A percentile compares a stretch with the other conserved stretches of the same genome.
phyloP scores from a whole-genome alignment of 92 coral and sea anemone species.

The Blastomussa wellsi region DNA sequence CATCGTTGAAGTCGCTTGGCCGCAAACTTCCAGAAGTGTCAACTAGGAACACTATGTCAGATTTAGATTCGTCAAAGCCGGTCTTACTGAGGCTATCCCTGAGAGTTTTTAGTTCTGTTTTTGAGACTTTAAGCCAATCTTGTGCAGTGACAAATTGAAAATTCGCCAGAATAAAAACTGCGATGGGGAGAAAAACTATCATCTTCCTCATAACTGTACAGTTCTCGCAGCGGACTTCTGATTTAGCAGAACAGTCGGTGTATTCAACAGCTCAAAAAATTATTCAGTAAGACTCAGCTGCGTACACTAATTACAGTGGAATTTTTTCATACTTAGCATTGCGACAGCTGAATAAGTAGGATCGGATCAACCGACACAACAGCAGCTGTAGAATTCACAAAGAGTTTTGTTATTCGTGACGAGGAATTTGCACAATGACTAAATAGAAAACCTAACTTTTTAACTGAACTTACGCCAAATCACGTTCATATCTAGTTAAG shows the following conservation, averaged over 20 bases:
- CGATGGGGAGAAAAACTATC: neutral
- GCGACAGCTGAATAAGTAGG: neutral
- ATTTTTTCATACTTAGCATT: neutral
- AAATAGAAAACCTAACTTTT: neutral
- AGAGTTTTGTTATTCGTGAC: neutral
- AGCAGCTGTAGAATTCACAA: conserved; percentile 12
- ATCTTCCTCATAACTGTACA: conserved; percentile 1
- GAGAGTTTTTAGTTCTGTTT: neutral
- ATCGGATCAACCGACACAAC: neutral
- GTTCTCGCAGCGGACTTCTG: neutral
- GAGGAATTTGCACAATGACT: neutral
- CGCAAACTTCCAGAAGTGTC: conserved; percentile 78
- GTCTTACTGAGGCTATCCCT: neutral
- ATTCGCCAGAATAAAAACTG: neutral
- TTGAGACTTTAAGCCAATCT: conserved; percentile 17
- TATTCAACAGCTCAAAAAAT: neutral
- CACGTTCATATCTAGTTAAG: neutral
- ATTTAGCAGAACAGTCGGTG: neutral
- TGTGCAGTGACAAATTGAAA: conserved; percentile 14
- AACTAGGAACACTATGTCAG: conserved; percentile 73
- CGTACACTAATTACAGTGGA: conserved; percentile 23
- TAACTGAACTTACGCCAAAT: neutral
- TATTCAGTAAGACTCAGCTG: conserved; percentile 12
- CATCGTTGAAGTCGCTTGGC: conserved; percentile 46
- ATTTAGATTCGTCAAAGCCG: conserved; percentile 38